These are phyloP conservation scores for Tachypleus tridentatus DNA, from an alignment of 1,140 invertebrate species.

Conservation along the genomic window DNA sequence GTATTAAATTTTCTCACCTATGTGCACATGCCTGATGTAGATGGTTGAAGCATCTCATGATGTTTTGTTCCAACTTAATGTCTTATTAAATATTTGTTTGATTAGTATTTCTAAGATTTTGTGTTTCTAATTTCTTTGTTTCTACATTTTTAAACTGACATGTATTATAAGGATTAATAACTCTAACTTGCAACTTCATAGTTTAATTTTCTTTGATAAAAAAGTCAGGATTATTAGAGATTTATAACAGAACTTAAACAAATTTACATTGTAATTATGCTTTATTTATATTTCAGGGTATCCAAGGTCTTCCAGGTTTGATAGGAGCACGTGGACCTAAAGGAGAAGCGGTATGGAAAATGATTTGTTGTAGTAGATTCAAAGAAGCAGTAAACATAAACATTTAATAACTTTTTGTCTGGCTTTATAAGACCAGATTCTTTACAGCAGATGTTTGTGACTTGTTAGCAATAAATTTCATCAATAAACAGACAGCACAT, in stretches of 20 bases:
- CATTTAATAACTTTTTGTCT: too few species aligned
- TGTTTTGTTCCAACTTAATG: too few species aligned
- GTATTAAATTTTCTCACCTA: too few species aligned
- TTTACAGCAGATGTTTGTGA: too few species aligned
- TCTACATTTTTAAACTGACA: neutral
- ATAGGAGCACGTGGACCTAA: constrained; percentile 60
- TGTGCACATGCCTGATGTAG: too few species aligned
- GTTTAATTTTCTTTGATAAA: neutral
- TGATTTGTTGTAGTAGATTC: constrained; percentile 26
- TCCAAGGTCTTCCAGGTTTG: constrained; percentile 60
- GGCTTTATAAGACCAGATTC: too few species aligned
- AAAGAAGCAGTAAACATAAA: neutral
- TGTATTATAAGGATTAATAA: neutral
- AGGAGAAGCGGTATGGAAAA: constrained; percentile 47
- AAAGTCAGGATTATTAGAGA: neutral
- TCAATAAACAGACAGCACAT: too few species aligned
- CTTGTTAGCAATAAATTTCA: too few species aligned
- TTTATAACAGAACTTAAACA: too few species aligned
- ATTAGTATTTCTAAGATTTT: neutral
- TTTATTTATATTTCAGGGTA: constrained; percentile 38
- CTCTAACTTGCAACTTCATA: neutral
- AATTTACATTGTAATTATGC: too few species aligned
- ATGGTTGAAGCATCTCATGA: too few species aligned
- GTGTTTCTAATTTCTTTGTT: neutral
- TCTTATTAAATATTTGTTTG: too few species aligned